These are phyloP conservation scores for Pangasianodon gigas DNA, from an alignment of 2,113 vertebrate species.

Conservation along the genomic window DNA sequence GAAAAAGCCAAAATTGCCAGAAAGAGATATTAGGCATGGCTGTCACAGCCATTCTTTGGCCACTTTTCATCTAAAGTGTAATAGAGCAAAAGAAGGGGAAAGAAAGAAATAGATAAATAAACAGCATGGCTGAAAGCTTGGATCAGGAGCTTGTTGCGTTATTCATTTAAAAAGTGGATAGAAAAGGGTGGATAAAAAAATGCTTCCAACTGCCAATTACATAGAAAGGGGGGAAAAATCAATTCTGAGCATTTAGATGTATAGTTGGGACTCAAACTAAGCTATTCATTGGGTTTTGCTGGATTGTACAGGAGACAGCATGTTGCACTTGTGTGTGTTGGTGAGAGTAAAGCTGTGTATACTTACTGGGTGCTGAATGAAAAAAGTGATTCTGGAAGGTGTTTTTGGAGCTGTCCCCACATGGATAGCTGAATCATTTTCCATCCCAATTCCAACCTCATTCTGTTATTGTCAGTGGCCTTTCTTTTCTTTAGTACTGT, in stretches of 20 bases:
- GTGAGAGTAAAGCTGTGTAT: conserved; percentile 13
- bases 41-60: conserved; percentile 85
- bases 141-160: conserved; percentile 75
- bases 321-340: conserved; percentile 58
- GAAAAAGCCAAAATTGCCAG: conserved; percentile 84
- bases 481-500: background rate
- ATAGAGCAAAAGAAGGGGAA: conserved; percentile 54
- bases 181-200: conserved; percentile 62
- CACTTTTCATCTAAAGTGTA: conserved; percentile 79
- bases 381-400: conserved; percentile 18
- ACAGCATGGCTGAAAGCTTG: conserved; percentile 73
- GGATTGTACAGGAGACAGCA: conserved; percentile 60
- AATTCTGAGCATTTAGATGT: conserved; percentile 69
- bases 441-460: background rate
- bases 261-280: conserved; percentile 63
- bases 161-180: conserved; percentile 66
- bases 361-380: background rate
- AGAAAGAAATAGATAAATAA: conserved; percentile 77
- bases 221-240: conserved; percentile 64
- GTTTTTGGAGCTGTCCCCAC: background rate
- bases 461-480: background rate
- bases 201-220: conserved; percentile 68
- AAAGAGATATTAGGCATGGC: conserved; percentile 99
- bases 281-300: conserved; percentile 65
- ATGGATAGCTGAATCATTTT: conserved; percentile 18